A percentile compares a stretch with the other conserved stretches of the same genome.
phyloP scores from a whole-genome alignment of 2,113 vertebrate genomes.

The Podarcis raffonei region DNA sequence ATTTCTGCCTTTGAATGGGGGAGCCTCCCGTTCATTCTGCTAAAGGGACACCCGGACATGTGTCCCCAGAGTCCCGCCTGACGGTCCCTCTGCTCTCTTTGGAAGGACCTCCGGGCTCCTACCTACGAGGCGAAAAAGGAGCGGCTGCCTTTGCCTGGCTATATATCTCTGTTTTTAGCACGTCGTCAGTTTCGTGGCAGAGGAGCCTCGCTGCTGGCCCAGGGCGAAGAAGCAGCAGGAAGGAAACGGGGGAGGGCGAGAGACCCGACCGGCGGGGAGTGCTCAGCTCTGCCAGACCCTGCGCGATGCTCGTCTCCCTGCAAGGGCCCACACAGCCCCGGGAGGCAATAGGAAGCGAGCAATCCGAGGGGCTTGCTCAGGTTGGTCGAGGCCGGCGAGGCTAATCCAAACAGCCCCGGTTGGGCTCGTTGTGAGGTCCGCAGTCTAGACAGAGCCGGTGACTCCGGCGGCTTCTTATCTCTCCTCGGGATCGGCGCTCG shows the following conservation, averaged over 20 bases:
- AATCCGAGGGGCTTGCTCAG: conserved; percentile 72
- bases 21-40: too few species aligned
- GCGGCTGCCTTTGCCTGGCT: not conserved
- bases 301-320: too few species aligned
- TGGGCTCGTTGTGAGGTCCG: conserved; percentile 83
- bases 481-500: conserved; percentile 79
- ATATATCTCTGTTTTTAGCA: not conserved
- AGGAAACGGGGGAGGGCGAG: fast-evolving
- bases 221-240: not conserved
- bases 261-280: fast-evolving
- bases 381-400: conserved; percentile 72
- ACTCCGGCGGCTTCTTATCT: conserved; percentile 86
- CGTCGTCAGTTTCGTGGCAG: not conserved
- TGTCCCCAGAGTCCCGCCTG: not conserved
- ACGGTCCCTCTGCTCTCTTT: not conserved
- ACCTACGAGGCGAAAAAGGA: not conserved
- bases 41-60: not conserved
- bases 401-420: conserved; percentile 84
- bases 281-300: not conserved
- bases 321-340: not conserved
- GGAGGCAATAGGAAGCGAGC: conserved; percentile 61
- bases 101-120: not conserved
- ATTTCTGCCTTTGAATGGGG: too few species aligned
- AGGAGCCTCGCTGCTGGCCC: not conserved
- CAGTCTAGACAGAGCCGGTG: conserved; percentile 86